Evolutionary conservation across 1,140 invertebrate genomes (phyloP).

Genomic region (Conus betulinus): DNA sequence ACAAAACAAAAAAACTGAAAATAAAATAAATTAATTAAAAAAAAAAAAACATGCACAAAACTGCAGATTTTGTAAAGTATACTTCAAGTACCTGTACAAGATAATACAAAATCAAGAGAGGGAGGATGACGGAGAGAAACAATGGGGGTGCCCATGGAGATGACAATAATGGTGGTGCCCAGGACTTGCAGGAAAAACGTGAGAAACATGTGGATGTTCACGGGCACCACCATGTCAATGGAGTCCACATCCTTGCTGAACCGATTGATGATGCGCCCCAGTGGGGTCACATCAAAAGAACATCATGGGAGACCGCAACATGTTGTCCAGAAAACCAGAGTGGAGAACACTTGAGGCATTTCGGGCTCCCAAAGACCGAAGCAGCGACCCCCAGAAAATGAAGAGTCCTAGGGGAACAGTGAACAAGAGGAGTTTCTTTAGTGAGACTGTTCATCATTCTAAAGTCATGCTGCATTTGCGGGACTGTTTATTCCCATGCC

Average conservation of each 20-base stretch:
- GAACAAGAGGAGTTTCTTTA: no score
- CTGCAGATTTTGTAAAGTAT: not conserved
- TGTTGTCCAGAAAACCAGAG: slow-evolving; percentile 82
- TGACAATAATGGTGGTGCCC: slow-evolving; percentile 90
- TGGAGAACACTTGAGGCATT: slow-evolving; percentile 82
- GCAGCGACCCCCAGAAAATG: slow-evolving; percentile 80
- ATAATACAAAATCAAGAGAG: slow-evolving; percentile 86
- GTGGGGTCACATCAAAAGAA: slow-evolving; percentile 88
- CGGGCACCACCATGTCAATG: slow-evolving; percentile 72
- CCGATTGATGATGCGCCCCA: slow-evolving; percentile 86
- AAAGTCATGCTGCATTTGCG: no score
- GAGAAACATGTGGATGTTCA: slow-evolving; percentile 70
- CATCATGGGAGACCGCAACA: slow-evolving; percentile 82
- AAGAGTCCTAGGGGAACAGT: slow-evolving; percentile 84
- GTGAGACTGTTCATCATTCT: no score
- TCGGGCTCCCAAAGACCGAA: slow-evolving; percentile 36
- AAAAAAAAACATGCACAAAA: not conserved
- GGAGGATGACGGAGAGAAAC: slow-evolving; percentile 89
- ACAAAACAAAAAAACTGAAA: not conserved
- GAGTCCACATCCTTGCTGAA: slow-evolving; percentile 78
- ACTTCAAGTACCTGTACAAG: no score
- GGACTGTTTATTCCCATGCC: no score
- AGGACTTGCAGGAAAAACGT: slow-evolving; percentile 83
- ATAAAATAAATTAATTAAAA: not conserved
- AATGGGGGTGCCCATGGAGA: slow-evolving; percentile 91